These are phyloP conservation scores for Zaprionus capensis DNA, from an alignment of 1,140 invertebrate genomes.

Conservation along the genomic window DNA sequence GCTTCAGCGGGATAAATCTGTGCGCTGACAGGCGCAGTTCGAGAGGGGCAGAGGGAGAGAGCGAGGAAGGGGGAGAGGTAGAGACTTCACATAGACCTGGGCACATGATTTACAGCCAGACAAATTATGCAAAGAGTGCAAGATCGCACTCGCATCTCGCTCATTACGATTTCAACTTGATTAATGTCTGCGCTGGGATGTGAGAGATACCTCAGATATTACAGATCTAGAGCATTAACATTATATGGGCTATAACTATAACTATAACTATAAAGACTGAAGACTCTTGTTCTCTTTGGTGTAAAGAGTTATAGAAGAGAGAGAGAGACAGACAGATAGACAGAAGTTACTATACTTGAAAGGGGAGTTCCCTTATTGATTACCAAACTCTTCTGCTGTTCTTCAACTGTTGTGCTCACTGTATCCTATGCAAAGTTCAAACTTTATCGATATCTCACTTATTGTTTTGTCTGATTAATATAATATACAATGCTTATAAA, in stretches of 20 bases:
- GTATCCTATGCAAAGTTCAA: too few species aligned
- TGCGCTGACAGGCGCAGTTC: constrained; percentile 53
- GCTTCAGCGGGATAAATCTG: constrained; percentile 56
- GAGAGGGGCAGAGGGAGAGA: constrained; percentile 2
- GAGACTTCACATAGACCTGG: background rate
- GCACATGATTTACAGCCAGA: constrained; percentile 38
- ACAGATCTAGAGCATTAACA: background rate
- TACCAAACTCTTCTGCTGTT: too few species aligned
- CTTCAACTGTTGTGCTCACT: too few species aligned
- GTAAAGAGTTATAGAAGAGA: too few species aligned
- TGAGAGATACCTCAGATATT: background rate
- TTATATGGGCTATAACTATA: background rate
- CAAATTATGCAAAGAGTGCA: constrained; percentile 33
- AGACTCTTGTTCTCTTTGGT: background rate
- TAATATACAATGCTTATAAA: too few species aligned
- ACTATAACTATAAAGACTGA: background rate
- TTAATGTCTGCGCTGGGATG: background rate
- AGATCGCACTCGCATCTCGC: background rate
- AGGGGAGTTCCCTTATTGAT: too few species aligned
- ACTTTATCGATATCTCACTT: too few species aligned
- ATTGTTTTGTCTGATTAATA: too few species aligned
- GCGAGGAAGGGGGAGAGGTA: background rate
- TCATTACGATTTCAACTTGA: background rate
- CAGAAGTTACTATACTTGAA: too few species aligned
- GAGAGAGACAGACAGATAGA: too few species aligned